Conservation (phyloP, 2,113 vertebrate species). For the Engystomops pustulosus region DNA sequence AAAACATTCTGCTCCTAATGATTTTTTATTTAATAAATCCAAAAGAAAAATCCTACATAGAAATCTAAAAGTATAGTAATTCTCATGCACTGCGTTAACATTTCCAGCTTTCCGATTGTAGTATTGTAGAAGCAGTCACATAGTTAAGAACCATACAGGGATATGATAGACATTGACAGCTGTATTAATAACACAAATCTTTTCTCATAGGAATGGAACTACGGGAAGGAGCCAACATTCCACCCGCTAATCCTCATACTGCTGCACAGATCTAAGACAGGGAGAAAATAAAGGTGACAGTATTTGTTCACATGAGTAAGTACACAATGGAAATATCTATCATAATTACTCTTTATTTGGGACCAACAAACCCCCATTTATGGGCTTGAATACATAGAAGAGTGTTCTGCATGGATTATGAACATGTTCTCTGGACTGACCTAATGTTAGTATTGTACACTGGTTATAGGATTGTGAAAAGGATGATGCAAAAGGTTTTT, state of each 20-base stretch:
- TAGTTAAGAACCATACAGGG: conserved; percentile 33
- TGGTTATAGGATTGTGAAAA: neutral
- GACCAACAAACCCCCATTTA: neutral
- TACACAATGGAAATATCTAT: neutral
- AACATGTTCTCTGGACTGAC: neutral
- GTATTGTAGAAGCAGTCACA: neutral
- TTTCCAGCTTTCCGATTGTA: neutral
- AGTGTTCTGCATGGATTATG: neutral
- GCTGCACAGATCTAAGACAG: conserved; percentile 42
- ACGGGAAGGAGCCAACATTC: conserved; percentile 50
- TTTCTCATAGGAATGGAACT: conserved; percentile 46
- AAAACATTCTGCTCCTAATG: neutral
- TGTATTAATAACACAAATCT: conserved; percentile 49
- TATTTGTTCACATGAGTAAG: conserved; percentile 21
- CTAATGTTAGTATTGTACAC: neutral
- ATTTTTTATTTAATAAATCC: neutral
- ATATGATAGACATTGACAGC: conserved; percentile 54
- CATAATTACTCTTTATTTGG: neutral
- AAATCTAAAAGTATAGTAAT: neutral
- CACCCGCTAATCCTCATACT: conserved; percentile 26
- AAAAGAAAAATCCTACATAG: neutral
- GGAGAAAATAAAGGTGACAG: conserved; percentile 35
- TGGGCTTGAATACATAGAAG: neutral
- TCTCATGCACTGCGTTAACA: neutral
- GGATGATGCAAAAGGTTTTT: too few relatives aligned